Evolutionary conservation across 2,113 vertebrate species (phyloP).

Genomic region (Phylloscopus whistleri): DNA sequence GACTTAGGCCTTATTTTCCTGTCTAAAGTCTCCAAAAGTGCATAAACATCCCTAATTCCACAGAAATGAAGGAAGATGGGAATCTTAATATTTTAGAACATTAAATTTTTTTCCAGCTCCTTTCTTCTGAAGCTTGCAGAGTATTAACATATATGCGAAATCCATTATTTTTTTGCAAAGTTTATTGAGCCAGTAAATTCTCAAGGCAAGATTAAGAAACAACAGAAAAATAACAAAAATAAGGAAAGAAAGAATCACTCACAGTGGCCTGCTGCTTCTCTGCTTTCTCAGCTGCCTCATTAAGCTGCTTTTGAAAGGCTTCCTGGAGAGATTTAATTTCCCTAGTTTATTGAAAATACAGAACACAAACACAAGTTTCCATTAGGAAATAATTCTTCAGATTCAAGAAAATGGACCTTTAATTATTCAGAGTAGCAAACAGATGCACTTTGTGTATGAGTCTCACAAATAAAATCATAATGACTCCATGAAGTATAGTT

Average conservation of each 20-base stretch:
- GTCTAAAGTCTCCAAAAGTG: background rate
- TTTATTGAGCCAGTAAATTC: background rate
- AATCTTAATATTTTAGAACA: background rate
- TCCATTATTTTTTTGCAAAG: background rate
- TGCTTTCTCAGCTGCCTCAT: constrained; percentile 89
- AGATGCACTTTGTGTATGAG: background rate
- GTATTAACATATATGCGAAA: background rate
- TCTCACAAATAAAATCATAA: background rate
- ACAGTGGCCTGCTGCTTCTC: constrained; percentile 96
- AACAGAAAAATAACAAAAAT: background rate
- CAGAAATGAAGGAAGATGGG: background rate
- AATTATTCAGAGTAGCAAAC: background rate
- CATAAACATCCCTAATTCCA: background rate
- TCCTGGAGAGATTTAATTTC: constrained; percentile 97
- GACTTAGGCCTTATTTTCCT: background rate
- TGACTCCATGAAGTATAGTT: background rate
- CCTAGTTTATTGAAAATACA: constrained; percentile 74
- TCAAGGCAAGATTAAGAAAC: background rate
- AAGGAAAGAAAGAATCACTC: constrained; percentile 67
- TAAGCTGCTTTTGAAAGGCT: constrained; percentile 93
- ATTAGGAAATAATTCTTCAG: background rate
- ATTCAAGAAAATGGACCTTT: background rate
- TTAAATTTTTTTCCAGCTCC: background rate
- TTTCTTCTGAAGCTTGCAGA: background rate
- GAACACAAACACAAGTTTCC: constrained; percentile 23